These are phyloP conservation scores for Todiramphus chloris DNA, from an alignment of 2,113 vertebrate species.

Conservation along the genomic window DNA sequence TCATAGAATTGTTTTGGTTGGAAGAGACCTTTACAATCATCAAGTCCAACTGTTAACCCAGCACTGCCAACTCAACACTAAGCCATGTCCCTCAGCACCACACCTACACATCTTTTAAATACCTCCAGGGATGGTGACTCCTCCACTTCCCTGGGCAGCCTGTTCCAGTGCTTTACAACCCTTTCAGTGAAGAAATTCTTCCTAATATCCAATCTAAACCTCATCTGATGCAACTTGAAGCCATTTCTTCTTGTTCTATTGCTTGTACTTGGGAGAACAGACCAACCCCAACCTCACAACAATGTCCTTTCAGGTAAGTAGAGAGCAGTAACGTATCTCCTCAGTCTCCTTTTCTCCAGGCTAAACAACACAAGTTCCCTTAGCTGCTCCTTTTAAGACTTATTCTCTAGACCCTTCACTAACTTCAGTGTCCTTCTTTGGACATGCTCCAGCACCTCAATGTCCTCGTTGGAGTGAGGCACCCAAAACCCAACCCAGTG, in stretches of 20 bases:
- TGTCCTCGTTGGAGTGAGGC: too few species aligned
- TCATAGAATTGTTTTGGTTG: background rate
- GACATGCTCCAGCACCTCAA: too few species aligned
- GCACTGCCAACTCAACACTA: background rate
- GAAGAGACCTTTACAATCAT: background rate
- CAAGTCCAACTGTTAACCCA: background rate
- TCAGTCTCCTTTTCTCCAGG: too few species aligned
- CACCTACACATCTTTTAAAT: background rate
- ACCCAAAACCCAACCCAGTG: background rate
- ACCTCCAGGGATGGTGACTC: background rate
- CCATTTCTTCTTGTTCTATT: background rate
- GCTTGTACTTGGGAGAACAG: background rate
- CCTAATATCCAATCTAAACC: background rate
- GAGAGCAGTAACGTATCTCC: too few species aligned
- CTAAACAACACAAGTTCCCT: too few species aligned
- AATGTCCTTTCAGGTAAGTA: background rate
- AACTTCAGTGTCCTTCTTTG: too few species aligned
- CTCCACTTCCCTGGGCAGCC: background rate
- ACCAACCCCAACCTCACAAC: background rate
- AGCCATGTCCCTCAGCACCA: background rate
- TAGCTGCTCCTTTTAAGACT: too few species aligned
- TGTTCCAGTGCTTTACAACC: background rate
- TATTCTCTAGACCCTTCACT: too few species aligned
- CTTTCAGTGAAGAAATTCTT: background rate
- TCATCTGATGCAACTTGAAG: background rate